Evolutionary conservation across 1,140 invertebrate species (phyloP), one percentile per base, ranked within the genome.

Genomic region (Popillia japonica): DNA sequence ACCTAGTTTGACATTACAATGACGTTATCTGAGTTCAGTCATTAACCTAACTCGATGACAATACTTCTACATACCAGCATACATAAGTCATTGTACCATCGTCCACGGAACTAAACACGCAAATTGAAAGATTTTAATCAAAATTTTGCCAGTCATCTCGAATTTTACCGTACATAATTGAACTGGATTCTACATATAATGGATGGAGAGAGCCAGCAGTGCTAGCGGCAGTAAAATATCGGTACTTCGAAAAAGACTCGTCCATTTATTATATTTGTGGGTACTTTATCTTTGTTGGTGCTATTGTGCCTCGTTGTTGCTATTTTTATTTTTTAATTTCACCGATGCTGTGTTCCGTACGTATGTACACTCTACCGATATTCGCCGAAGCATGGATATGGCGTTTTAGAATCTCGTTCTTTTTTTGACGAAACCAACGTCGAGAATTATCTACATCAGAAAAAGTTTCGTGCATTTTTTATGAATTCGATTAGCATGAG

Each of bases 121-220:
- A 34, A 68, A 68, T 68, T 10, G 61, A 68, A 68, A 34, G 61
- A 27, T 68, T 14, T 22, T 68, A 68, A 68, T 68, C 61, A 68
- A 34, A 68, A 68, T 68, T 68, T 68, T 22, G 61, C 61, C 61
- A 68, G 61, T 68, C 61, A 68, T 68, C 22, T 68, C 61, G 61
- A 34, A 27, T 68, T 68, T 68, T 22, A 68, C 61, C 61, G 61
- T 68, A 9, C 61, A 68, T 27, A 68, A 68, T 34, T 68, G 61
- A 68, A 27, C 61, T 68, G 61, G 61, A 68, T 68, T 68, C 22
- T 68, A 27, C 0, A 17, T 6, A 23, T 10, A 68, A n/a, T 20
- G n/a, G 59, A 7, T n/a, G 3, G 59, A 44, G 59, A 44, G 42
- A 44, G 42, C 2, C 9, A 14, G 42, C 42, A 55, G 6, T 22